Conservation (phyloP, 2,797 vertebrate genomes). For the Steatocranus sp. region DNA sequence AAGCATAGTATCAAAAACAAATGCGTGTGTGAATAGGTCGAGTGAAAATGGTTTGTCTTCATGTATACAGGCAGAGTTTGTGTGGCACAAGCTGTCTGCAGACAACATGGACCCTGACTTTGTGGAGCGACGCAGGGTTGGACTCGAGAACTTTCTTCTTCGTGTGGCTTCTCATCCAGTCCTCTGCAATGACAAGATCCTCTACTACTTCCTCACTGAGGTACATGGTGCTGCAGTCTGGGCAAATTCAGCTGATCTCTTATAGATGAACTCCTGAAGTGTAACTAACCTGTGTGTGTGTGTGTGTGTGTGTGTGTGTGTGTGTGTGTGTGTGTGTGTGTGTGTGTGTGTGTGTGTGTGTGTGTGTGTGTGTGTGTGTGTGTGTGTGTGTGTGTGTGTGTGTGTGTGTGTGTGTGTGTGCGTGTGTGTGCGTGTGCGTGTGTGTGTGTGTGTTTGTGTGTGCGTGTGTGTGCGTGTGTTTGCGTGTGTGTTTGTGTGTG, state of each 20-base stretch:
- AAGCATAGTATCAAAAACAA: not conserved
- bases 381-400: not conserved
- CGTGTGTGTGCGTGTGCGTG: too few relatives aligned
- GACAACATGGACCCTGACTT: conserved; percentile 99
- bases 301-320: not conserved
- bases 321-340: too few relatives aligned
- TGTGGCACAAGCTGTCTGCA: conserved; percentile 95
- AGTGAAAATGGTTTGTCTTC: not conserved
- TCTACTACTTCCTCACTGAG: conserved; percentile 89
- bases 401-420: too few relatives aligned
- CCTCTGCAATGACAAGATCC: conserved; percentile 88
- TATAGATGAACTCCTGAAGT: not conserved
- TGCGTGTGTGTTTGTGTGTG: too few relatives aligned
- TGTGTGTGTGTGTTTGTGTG: too few relatives aligned
- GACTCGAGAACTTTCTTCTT: conserved; percentile 92
- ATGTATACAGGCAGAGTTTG: conserved; percentile 87
- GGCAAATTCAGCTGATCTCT: not conserved
- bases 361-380: not conserved
- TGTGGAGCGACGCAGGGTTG: conserved; percentile 90
- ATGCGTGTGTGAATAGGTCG: not conserved
- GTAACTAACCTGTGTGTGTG: not conserved
- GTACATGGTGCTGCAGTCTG: conserved; percentile 49
- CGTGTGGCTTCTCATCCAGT: conserved; percentile 88
- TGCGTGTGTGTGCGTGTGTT: too few relatives aligned
- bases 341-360: too few relatives aligned